These are phyloP conservation scores for Sardina pilchardus DNA, from an alignment of 2,113 vertebrate genomes.

Conservation along the genomic window DNA sequence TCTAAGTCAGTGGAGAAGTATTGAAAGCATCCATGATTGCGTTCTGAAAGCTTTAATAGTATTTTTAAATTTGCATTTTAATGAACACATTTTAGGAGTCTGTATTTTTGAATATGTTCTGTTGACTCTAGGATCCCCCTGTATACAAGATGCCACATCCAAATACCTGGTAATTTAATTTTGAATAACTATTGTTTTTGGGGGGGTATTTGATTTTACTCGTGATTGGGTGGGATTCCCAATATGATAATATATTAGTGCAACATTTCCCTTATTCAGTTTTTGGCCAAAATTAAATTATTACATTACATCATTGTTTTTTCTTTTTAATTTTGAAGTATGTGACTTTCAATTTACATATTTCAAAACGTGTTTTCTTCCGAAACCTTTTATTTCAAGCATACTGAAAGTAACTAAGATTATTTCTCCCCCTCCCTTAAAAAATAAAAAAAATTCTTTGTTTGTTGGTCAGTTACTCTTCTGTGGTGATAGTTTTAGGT, in stretches of 20 bases:
- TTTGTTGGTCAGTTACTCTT: background rate
- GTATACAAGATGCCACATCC: conserved; percentile 42
- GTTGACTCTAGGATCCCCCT: conserved; percentile 46
- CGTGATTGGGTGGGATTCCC: background rate
- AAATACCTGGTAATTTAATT: conserved; percentile 40
- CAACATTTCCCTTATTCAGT: background rate
- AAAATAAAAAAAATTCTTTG: background rate
- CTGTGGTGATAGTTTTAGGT: conserved; percentile 51
- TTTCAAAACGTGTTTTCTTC: background rate
- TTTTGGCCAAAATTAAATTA: background rate
- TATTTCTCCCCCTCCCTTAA: background rate
- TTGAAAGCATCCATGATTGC: background rate
- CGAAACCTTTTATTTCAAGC: background rate
- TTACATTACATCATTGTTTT: background rate
- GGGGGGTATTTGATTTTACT: conserved; percentile 13
- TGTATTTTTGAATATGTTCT: conserved; percentile 46
- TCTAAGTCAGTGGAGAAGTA: background rate
- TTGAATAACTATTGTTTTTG: conserved; percentile 31
- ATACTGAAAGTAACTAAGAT: background rate
- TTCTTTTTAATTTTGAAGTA: background rate
- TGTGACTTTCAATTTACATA: background rate
- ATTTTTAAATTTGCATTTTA: background rate
- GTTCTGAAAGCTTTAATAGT: background rate
- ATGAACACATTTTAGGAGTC: conserved; percentile 6
- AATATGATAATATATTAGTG: background rate